A percentile compares a stretch with the other conserved stretches of the same genome.
These are phyloP conservation scores for Rallus crepitans DNA, from an alignment of 2,797 vertebrate species.

Conservation along the genomic window DNA sequence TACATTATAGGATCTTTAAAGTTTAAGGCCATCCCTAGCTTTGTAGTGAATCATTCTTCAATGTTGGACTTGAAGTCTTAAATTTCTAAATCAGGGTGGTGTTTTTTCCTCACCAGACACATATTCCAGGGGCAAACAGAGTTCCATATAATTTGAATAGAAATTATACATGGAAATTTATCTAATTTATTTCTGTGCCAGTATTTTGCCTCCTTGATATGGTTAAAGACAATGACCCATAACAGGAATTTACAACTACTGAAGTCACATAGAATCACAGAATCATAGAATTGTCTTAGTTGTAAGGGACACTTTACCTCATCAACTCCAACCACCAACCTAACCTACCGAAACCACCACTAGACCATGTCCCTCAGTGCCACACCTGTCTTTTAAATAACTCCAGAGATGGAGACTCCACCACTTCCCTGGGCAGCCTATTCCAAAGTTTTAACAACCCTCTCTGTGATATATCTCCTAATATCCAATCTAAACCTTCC, in stretches of 20 bases:
- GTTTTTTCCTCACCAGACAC: background rate
- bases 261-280: background rate
- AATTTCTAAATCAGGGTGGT: background rate
- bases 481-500: too few relatives aligned
- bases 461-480: too few relatives aligned
- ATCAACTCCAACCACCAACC: too few relatives aligned
- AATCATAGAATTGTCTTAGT: too few relatives aligned
- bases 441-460: background rate
- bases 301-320: too few relatives aligned
- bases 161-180: background rate
- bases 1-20: slow-evolving; percentile 26
- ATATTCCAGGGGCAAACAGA: background rate
- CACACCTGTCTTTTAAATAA: too few relatives aligned
- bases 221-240: background rate
- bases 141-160: slow-evolving; percentile 36
- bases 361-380: too few relatives aligned
- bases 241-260: background rate
- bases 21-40: background rate
- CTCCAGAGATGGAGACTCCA: background rate
- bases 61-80: slow-evolving; percentile 5
- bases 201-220: slow-evolving; percentile 22
- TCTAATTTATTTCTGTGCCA: slow-evolving; percentile 40
- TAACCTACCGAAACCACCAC: too few relatives aligned
- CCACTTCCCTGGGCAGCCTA: background rate
- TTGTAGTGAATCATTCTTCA: background rate